Percentiles rank a stretch among this genome's conserved stretches.
Conservation (phyloP, 2,113 vertebrate genomes). For the Danio rerio region GRCz12tu NC_133188.1:28890001-28890500, state of each 20-base stretch:
- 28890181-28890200: no score
- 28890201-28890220: no score
- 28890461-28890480: slow-evolving; percentile 78
- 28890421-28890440: slow-evolving; percentile 61
- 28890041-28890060: no score
- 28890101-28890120: no score
- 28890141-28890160: no score
- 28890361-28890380: slow-evolving; percentile 72
- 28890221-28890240: background rate
- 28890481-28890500: slow-evolving; percentile 69
- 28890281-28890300: slow-evolving; percentile 49
- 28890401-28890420: slow-evolving; percentile 82
- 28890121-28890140: no score
- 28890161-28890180: no score
- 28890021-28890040: no score
- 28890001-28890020: no score
- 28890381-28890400: slow-evolving; percentile 83
- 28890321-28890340: slow-evolving; percentile 63
- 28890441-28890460: slow-evolving; percentile 75
- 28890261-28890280: slow-evolving; percentile 34
- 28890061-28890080: no score
- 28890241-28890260: slow-evolving; percentile 27
- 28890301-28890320: slow-evolving; percentile 56
- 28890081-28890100: no score
- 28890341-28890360: no score